Conservation (phyloP, 2,113 vertebrate genomes). For the Cololabis saira region DNA sequence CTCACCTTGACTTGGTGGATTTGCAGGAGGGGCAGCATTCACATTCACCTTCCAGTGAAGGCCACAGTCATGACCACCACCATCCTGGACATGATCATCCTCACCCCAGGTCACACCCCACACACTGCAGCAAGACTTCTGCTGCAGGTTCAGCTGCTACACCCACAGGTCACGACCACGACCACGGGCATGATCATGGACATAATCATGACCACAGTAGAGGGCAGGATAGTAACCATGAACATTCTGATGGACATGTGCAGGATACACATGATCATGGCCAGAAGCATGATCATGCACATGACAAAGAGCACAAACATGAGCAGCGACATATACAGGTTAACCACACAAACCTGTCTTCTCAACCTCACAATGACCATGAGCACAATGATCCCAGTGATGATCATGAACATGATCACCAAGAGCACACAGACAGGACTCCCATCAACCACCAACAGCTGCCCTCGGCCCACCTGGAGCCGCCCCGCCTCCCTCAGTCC, state of each 20-base stretch:
- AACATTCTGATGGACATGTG: constrained; percentile 43
- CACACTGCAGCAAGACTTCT: constrained; percentile 16
- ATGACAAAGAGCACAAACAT: constrained; percentile 41
- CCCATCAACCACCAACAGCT: constrained; percentile 1
- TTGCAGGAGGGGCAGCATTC: constrained; percentile 88
- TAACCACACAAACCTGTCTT: constrained; percentile 22
- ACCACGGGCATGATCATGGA: neutral
- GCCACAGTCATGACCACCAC: constrained; percentile 56
- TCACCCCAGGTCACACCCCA: constrained; percentile 42
- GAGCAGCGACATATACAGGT: constrained; percentile 17
- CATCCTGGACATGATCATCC: constrained; percentile 32
- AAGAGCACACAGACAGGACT: constrained; percentile 22
- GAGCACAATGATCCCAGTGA: neutral
- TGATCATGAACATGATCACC: constrained; percentile 18
- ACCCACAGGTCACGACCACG: neutral
- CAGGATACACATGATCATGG: constrained; percentile 40
- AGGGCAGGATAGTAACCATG: constrained; percentile 29
- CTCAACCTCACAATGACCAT: constrained; percentile 17
- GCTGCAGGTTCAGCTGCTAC: constrained; percentile 14
- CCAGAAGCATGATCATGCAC: constrained; percentile 31
- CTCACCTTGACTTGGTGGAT: constrained; percentile 91
- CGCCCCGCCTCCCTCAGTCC: constrained; percentile 30
- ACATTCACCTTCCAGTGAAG: constrained; percentile 78
- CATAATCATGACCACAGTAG: constrained; percentile 26
- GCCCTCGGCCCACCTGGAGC: constrained; percentile 26